A percentile compares a stretch with the other conserved stretches of the same genome.
Conservation (phyloP, 2,113 vertebrate species). For the Chinchilla lanigera region DNA sequence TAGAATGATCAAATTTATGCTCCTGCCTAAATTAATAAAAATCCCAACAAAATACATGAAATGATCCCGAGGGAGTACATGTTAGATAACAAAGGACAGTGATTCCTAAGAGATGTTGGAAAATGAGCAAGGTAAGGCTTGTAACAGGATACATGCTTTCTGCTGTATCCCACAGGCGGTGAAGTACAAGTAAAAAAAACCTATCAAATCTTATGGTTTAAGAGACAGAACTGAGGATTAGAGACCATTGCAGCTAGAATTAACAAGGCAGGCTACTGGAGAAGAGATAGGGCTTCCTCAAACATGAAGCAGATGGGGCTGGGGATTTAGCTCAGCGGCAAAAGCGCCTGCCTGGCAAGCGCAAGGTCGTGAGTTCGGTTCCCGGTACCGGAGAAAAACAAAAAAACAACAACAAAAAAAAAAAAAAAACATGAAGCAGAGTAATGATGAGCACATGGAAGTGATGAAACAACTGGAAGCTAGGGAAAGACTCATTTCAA, state of each 20-base stretch:
- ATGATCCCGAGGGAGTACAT: background rate
- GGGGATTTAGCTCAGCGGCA: too few species aligned
- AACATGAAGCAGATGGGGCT: background rate
- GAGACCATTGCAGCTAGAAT: background rate
- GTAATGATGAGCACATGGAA: background rate
- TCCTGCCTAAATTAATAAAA: slow-evolving; percentile 18
- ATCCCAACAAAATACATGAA: background rate
- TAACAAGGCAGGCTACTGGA: background rate
- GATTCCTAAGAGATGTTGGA: background rate
- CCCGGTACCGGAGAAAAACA: too few species aligned
- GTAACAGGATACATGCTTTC: background rate
- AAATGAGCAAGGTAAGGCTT: background rate
- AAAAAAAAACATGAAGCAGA: background rate
- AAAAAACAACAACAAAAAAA: too few species aligned
- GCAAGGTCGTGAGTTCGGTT: too few species aligned
- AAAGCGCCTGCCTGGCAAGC: too few species aligned
- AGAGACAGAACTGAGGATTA: background rate
- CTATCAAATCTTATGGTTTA: background rate
- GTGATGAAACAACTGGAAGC: background rate
- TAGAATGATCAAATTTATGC: background rate
- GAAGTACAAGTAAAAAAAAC: background rate
- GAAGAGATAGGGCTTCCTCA: background rate
- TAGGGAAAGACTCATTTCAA: background rate
- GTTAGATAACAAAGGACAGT: background rate
- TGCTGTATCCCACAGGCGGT: background rate